Base-by-base conservation (phyloP, 2,797 vertebrate species). In the Phoebastria nigripes region DNA sequence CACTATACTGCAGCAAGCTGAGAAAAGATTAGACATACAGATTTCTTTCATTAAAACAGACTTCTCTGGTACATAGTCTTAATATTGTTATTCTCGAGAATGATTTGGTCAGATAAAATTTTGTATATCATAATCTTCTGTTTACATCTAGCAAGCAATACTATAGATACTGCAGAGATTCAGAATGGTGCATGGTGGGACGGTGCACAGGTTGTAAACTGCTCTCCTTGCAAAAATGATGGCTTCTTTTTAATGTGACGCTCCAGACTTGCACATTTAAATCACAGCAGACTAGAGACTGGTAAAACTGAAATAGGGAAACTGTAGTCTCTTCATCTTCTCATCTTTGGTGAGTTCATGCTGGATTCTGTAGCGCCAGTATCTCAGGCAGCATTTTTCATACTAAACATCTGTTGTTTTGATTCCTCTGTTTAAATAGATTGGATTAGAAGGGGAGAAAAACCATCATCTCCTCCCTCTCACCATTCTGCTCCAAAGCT, bases 321-420 rank as follows among this genome's bases (percentile, higher is more conserved):
- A 19, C 54, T 67, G 19, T n/a, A 28, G 21, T 49, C 28, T 66
- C 47, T 58, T 92, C 63, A 42, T 47, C 52, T 35, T 15, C 42
- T 86, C 28, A 13, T 71, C 74, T 72, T 79, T 0, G 13, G 19
- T 71, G 79, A 87, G 51, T 58, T 88, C 59, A 20, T 73, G 51
- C 42, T 2, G 19, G 56, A 55, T 70, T 73, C 67, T 85, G 54
- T 79, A 54, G 77, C 1, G 0, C 56, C 73, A 35, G 61, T 39
- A 46, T 80, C 37, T 71, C 59, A 6, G 54, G 70, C 52, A 69
- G 42, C 31, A 29, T 61, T 88, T 84, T 84, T 85, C 70, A 28
- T 54, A 6, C 65, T 33, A 49, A 86, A 84, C 83, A 90, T 90
- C 83, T 96, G 90, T 78, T 94, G 77, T 89, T 96, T 91, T 95